phyloP scores from a whole-genome alignment of 2,113 vertebrate genomes.

The Astatoreochromis straeleni region DNA sequence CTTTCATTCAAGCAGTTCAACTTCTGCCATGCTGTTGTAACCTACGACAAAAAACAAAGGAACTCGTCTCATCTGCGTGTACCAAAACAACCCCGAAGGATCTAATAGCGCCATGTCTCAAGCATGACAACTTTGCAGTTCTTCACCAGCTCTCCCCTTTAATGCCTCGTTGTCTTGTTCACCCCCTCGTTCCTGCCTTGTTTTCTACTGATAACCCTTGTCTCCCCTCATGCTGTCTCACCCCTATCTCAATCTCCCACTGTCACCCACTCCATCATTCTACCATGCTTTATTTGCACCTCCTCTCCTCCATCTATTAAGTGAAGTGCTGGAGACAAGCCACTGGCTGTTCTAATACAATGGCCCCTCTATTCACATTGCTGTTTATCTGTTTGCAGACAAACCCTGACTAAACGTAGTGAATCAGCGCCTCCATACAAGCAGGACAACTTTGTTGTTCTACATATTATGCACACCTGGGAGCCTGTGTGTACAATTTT shows the following conservation, averaged over 20 bases:
- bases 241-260: conserved; percentile 42
- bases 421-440: neutral
- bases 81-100: conserved; percentile 55
- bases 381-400: conserved; percentile 21
- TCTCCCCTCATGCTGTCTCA: conserved; percentile 30
- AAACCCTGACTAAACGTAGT: neutral
- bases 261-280: conserved; percentile 45
- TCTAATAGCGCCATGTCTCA: conserved; percentile 31
- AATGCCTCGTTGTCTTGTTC: conserved; percentile 25
- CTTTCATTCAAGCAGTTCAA: conserved; percentile 17
- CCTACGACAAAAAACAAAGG: conserved; percentile 36
- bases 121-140: conserved; percentile 43
- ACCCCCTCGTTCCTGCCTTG: neutral
- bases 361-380: conserved; percentile 11
- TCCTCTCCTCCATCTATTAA: conserved; percentile 22
- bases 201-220: conserved; percentile 45
- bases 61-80: conserved; percentile 29
- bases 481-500: neutral
- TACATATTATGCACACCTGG: neutral
- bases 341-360: conserved; percentile 18
- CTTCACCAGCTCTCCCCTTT: neutral
- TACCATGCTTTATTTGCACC: neutral
- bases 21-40: conserved; percentile 36
- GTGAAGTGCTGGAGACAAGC: conserved; percentile 32
- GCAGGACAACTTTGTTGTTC: conserved; percentile 15